These are phyloP conservation scores for Ceyx erithaca DNA, from an alignment of 2,797 vertebrate species.

Conservation along the genomic window DNA sequence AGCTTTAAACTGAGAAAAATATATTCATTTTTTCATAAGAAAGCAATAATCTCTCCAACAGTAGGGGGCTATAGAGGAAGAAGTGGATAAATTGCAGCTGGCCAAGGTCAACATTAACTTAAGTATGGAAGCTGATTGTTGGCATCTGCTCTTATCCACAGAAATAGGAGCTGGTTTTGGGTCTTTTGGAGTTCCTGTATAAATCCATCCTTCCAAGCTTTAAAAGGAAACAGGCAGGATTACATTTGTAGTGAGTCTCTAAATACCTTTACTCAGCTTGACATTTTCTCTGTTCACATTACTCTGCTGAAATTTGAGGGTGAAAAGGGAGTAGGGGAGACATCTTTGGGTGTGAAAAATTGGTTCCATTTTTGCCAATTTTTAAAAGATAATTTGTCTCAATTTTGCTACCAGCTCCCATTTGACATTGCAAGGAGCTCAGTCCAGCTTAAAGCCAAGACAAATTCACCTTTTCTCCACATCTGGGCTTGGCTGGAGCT, in stretches of 20 bases:
- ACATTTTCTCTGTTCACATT: background rate
- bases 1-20: background rate
- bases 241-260: background rate
- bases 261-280: background rate
- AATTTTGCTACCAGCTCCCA: background rate
- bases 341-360: background rate
- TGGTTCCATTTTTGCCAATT: background rate
- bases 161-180: background rate
- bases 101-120: background rate
- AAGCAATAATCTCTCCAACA: background rate
- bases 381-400: slow-evolving; percentile 15
- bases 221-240: background rate
- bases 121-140: background rate
- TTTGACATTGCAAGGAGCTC: background rate
- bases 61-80: background rate
- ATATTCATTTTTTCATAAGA: background rate
- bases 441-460: slow-evolving; percentile 2
- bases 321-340: background rate
- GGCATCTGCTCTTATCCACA: background rate
- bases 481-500: background rate
- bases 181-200: background rate
- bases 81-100: background rate
- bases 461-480: background rate
- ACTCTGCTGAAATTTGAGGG: background rate
- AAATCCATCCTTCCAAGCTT: background rate